Percentiles rank a stretch among this genome's conserved stretches.
Conservation (phyloP, 2,888 invertebrate species). For the Steinernema carpocapsae region DNA sequence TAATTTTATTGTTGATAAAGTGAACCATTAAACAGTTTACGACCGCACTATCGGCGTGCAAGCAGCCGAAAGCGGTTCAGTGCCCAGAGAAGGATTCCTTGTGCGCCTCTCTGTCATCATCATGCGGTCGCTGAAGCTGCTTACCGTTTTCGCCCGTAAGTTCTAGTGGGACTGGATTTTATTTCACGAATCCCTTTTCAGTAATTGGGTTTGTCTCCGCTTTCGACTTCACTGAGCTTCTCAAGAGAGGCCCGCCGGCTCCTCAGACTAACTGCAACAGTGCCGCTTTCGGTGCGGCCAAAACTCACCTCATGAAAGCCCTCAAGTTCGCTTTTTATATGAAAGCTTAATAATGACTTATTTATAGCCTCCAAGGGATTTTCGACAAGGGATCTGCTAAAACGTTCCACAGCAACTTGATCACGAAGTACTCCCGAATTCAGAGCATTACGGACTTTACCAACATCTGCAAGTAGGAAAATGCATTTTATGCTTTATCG, state of each 20-base stretch:
- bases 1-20: constrained; percentile 21
- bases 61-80: constrained; percentile 20
- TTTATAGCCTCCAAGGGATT: neutral
- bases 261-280: constrained; percentile 5
- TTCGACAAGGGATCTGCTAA: neutral
- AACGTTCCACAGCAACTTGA: neutral
- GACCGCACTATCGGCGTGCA: constrained; percentile 23
- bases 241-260: neutral
- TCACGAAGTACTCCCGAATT: neutral
- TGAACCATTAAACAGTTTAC: constrained; percentile 16
- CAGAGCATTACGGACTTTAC: neutral
- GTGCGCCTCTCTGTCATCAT: neutral
- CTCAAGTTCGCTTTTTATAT: too few species aligned
- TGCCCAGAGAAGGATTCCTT: neutral
- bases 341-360: too few species aligned
- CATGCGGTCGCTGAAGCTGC: constrained; percentile 1
- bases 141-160: neutral
- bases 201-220: neutral
- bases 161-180: neutral
- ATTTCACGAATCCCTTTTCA: neutral
- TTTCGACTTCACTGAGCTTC: neutral
- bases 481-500: neutral
- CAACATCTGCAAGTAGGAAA: neutral
- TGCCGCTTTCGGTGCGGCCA: neutral
- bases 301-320: too few species aligned